These are phyloP conservation scores for Trileptium ribeirensis DNA, from an alignment of 2,888 invertebrate species.

Conservation along the genomic window DNA sequence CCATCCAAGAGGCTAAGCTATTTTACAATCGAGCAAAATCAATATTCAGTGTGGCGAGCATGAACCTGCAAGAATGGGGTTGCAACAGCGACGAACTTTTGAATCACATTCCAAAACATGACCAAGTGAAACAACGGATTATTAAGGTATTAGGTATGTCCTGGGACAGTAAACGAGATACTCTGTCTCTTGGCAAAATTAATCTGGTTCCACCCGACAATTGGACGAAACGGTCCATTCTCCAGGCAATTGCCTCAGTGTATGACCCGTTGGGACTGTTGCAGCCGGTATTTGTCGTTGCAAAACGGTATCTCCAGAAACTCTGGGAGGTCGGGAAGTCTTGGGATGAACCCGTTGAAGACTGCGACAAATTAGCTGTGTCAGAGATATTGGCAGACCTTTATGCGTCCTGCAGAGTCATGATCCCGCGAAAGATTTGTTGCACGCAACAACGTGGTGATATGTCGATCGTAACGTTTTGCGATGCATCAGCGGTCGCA, in stretches of 20 bases:
- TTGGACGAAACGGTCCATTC: no score
- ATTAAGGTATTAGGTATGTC: constrained; percentile 12
- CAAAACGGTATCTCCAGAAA: constrained; percentile 40
- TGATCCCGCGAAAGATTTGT: not conserved
- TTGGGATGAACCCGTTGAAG: constrained; percentile 38
- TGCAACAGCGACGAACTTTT: not conserved
- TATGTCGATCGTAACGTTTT: constrained; percentile 30
- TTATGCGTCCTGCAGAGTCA: not conserved
- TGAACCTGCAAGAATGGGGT: constrained; percentile 23
- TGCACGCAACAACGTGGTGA: not conserved
- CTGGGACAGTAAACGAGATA: constrained; percentile 18
- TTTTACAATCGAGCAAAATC: constrained; percentile 24
- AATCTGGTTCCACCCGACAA: not conserved
- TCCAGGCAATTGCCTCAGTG: no score
- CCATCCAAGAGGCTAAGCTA: constrained; percentile 19
- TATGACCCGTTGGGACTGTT: constrained; percentile 38
- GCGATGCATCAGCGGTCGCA: constrained; percentile 37
- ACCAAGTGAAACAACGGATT: not conserved
- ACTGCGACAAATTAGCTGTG: not conserved
- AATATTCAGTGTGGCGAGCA: constrained; percentile 18
- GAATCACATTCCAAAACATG: not conserved
- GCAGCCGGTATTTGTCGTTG: constrained; percentile 26
- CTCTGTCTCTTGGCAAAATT: not conserved
- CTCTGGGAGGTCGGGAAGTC: constrained; percentile 36
- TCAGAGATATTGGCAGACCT: not conserved